Percentiles rank a stretch among this genome's conserved stretches.
Conservation (phyloP, 2,888 invertebrate genomes). For the Neoitamus cyanurus region DNA sequence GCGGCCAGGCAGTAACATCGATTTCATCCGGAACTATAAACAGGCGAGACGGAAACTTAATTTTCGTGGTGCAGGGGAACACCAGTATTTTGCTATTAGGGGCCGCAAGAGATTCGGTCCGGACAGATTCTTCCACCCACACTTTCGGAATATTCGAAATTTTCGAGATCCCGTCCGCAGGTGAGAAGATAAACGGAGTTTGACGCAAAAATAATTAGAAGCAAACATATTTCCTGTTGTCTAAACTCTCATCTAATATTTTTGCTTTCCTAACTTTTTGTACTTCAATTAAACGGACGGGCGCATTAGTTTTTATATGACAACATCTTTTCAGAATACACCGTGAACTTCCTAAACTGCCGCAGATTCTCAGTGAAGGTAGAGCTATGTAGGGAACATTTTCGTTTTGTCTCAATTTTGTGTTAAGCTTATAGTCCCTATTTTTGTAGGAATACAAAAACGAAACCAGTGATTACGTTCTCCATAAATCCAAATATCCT, state of each 20-base stretch:
- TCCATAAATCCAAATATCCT: constrained; percentile 22
- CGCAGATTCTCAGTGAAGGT: not conserved
- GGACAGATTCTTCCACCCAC: not conserved
- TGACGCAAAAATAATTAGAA: too few relatives aligned
- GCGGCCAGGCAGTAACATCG: not conserved
- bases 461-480: constrained; percentile 23
- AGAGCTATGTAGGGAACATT: not conserved
- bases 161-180: not conserved
- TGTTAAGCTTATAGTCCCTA: not conserved
- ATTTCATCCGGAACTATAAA: not conserved
- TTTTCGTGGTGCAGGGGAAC: not conserved
- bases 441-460: constrained; percentile 42
- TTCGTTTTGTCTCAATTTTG: too few relatives aligned
- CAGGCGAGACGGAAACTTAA: not conserved
- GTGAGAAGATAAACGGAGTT: not conserved
- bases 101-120: not conserved
- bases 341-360: not conserved
- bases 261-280: too few relatives aligned
- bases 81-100: not conserved
- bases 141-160: not conserved
- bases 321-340: not conserved
- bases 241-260: too few relatives aligned
- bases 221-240: too few relatives aligned
- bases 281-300: too few relatives aligned
- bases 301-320: too few relatives aligned